A percentile compares a stretch with the other conserved stretches of the same genome.
These are phyloP conservation scores for Danio jaintianensis DNA, from an alignment of 2,797 vertebrate species.

Conservation along the genomic window DNA sequence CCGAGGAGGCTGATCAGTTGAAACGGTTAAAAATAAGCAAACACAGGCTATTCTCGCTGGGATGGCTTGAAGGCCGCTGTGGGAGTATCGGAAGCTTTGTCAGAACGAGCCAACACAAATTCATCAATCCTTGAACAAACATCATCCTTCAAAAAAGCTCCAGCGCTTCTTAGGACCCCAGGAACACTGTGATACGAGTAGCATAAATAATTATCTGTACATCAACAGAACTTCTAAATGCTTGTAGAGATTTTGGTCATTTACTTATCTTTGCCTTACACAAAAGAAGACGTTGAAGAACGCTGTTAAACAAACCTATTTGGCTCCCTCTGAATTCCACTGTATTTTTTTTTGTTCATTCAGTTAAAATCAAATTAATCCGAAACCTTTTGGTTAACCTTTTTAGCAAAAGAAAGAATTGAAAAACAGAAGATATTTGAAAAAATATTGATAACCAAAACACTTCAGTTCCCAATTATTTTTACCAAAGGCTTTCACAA, in stretches of 20 bases:
- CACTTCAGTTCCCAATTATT: no score
- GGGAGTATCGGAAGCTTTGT: conserved; percentile 49
- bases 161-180: conserved; percentile 15
- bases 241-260: background rate
- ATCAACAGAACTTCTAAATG: conserved; percentile 5
- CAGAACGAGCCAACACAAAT: conserved; percentile 49
- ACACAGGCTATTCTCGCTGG: conserved; percentile 50
- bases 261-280: background rate
- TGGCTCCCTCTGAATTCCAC: no score
- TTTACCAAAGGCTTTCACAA: no score
- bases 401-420: no score
- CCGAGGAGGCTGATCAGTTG: conserved; percentile 31
- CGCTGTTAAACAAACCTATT: no score
- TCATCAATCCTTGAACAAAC: conserved; percentile 55
- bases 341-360: no score
- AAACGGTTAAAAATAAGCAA: conserved; percentile 59
- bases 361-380: no score
- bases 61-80: conserved; percentile 25
- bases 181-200: background rate
- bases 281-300: no score
- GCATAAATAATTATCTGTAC: conserved; percentile 25
- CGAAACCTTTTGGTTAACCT: no score
- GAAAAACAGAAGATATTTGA: no score
- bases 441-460: no score
- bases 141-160: conserved; percentile 37